Conservation (phyloP, 2,888 invertebrate genomes). For the Chymomyza caudatula region DNA sequence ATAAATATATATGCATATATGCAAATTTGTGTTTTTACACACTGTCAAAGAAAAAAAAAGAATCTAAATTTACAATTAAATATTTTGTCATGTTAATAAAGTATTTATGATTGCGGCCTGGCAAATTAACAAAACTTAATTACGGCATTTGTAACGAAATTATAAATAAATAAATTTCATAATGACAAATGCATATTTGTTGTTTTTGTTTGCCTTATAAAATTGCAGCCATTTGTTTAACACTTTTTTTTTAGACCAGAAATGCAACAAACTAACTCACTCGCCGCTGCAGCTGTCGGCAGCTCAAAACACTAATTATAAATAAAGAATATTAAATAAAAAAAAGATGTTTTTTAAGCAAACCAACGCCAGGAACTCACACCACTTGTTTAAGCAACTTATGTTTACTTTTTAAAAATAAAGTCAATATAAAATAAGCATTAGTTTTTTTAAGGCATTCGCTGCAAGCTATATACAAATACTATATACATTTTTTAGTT, state of each 20-base stretch:
- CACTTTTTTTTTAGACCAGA: neutral
- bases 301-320: neutral
- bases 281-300: neutral
- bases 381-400: neutral
- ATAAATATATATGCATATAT: slow-evolving; percentile 38
- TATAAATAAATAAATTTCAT: slow-evolving; percentile 13
- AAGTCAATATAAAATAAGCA: neutral
- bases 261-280: neutral
- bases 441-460: slow-evolving; percentile 19
- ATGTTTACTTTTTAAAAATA: neutral
- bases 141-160: slow-evolving; percentile 32
- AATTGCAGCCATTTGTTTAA: neutral
- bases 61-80: slow-evolving; percentile 58
- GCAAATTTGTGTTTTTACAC: slow-evolving; percentile 19
- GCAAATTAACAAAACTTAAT: slow-evolving; percentile 65
- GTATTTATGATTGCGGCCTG: slow-evolving; percentile 60
- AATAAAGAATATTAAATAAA: neutral
- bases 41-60: slow-evolving; percentile 15
- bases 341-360: neutral
- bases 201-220: neutral
- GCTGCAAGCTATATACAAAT: neutral
- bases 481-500: slow-evolving; percentile 38
- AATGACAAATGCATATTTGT: slow-evolving; percentile 6
- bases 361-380: neutral
- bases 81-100: slow-evolving; percentile 65